A percentile compares a stretch with the other conserved stretches of the same genome.
Conservation (phyloP, 2,113 vertebrate species). For the Festucalex cinctus region DNA sequence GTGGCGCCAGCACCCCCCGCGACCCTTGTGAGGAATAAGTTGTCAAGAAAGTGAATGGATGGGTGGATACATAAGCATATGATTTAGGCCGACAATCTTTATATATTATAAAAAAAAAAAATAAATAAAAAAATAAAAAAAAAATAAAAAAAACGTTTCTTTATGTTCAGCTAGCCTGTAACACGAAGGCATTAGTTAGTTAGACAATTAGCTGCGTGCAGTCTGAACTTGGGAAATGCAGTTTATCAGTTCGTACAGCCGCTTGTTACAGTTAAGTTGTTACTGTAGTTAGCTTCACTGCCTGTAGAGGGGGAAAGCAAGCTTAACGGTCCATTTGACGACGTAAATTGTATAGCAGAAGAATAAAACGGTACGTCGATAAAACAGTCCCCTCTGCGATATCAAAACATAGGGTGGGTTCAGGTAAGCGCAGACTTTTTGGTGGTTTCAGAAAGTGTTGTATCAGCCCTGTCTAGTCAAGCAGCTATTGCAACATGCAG, state of each 20-base stretch:
- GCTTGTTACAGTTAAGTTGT: neutral
- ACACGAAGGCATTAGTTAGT: neutral
- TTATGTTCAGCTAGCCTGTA: neutral
- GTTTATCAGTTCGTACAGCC: neutral
- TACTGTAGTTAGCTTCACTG: neutral
- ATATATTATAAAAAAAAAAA: too few species aligned
- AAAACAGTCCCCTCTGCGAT: conserved; percentile 30
- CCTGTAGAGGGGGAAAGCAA: neutral
- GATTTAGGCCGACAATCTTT: too few species aligned
- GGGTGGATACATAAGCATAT: too few species aligned
- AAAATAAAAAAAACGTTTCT: too few species aligned
- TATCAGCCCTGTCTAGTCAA: neutral
- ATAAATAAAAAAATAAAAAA: too few species aligned
- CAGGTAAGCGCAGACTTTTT: conserved; percentile 22
- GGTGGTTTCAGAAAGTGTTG: neutral
- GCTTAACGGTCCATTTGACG: too few species aligned
- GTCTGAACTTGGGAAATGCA: neutral
- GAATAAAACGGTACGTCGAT: conserved; percentile 53
- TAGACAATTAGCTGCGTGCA: too few species aligned
- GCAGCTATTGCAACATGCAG: neutral
- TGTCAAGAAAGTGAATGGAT: too few species aligned
- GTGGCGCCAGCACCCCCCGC: too few species aligned
- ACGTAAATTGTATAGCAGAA: conserved; percentile 13
- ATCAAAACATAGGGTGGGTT: conserved; percentile 15
- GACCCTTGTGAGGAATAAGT: too few species aligned